Evolutionary conservation across 2,113 vertebrate genomes (phyloP).

Genomic region (Galeopterus variegatus): DNA sequence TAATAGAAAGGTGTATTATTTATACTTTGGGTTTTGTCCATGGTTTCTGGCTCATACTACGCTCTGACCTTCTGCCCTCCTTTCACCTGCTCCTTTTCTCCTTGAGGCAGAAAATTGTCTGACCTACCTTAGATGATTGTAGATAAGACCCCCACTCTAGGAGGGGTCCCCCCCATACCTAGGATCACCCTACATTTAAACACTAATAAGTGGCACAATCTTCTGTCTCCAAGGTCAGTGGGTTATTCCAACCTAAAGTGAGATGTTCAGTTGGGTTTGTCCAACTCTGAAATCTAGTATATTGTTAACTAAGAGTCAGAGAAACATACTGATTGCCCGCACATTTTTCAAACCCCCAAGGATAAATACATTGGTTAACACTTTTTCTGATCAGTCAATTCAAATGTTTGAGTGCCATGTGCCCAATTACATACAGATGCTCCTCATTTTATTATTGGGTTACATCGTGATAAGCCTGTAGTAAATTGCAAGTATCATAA

Average conservation of each 20-base stretch:
- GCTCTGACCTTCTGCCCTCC: no score
- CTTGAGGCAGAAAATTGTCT: no score
- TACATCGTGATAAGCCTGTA: no score
- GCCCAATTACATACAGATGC: neutral
- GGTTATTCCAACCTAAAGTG: neutral
- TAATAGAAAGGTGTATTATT: neutral
- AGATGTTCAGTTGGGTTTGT: neutral
- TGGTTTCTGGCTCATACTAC: no score
- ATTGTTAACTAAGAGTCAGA: slow-evolving; percentile 20
- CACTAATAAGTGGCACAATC: neutral
- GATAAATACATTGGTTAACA: neutral
- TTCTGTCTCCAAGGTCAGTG: neutral
- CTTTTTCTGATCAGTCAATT: neutral
- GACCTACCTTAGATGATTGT: no score
- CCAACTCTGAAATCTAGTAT: neutral
- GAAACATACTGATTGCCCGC: neutral
- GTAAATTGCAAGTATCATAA: no score
- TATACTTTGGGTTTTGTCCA: no score
- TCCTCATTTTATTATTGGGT: no score
- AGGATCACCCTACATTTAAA: neutral
- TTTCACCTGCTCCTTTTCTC: no score
- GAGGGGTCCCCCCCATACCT: no score
- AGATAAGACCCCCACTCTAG: no score
- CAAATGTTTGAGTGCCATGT: neutral
- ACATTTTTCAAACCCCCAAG: no score